Base-by-base conservation (phyloP, 1,140 invertebrate species). In the Cataglyphis hispanica region DNA sequence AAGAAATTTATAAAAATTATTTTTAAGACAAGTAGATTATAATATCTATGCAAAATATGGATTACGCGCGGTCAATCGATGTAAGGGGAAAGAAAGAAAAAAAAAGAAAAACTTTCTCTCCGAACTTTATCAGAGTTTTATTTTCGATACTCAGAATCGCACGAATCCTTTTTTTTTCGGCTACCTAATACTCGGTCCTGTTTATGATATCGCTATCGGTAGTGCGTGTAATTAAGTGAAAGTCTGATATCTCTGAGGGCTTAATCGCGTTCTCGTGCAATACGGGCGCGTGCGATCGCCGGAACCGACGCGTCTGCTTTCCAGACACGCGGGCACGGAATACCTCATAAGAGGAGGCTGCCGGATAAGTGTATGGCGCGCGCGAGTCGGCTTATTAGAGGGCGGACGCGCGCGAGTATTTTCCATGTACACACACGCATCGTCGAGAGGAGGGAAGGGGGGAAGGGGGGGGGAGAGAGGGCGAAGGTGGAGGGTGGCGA, bases 331-430 rank as follows among this genome's bases (percentile, higher is more conserved):
- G 25, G 66, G 85, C 75, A 81, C 50, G 37, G 37, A 63, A 58
- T 40, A 72, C 75, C 75, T 87, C 83, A 58, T 85, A 75, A 84
- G 78, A 83, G 74, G 74, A 85, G 84, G 43, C 74, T 72, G 86
- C 53, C 56, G 66, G 76, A 87, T 87, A 87, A 87, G 84, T 77
- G 86, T 70, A 64, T 56, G 72, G 72, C 64, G 43, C 46, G 64
- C 80, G 80, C 46, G 64, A 76, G 80, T 87, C 70, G 67, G 58
- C 83, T 76, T 87, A 72, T 76, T 89, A 70, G 66, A 63, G 63
- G 72, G 84, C 40, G 78, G 69, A 84, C 19, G 69, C 37, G 69
- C 46, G 78, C 16, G 84, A 86, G 60, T 70, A 75, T 87, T 88
- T 84, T 67, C 40, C 64, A 83, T 60, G 67, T 87, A 69, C 74